Evolutionary conservation across 2,888 invertebrate species (phyloP), one percentile per base, ranked within the genome.

Genomic region (Acleris emargana): DNA sequence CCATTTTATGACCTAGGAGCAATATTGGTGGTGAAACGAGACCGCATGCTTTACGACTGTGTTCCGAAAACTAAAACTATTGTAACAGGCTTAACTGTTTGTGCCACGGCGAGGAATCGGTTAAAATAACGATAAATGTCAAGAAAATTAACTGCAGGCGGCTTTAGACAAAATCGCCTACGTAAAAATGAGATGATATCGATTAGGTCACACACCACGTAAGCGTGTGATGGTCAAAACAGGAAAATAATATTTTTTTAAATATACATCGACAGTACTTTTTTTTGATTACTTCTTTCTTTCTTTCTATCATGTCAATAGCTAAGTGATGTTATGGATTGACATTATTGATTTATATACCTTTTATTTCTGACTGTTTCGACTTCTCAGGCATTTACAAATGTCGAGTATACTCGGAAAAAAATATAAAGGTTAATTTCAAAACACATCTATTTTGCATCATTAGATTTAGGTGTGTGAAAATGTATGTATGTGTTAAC

Each of bases 71-170:
- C 55, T n/a, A 60, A 64, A 64, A 64, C 55, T n/a, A 66, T 60
- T 55, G 60, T 66, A 60, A 59, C 51, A 20, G 32, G 60, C 55
- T 55, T 60, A 66, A 55, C 55, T 51, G 59, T 64, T 51, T 52
- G 52, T n/a, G 54, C 45, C 22, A 20, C 16, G 32, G 51, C 25
- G 51, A 66, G 60, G 59, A 59, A 68, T 73, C 75, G 72, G 74
- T 76, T 76, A 73, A 68, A 71, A 72, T 72, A 74, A 70, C 71
- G 72, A 76, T 78, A 77, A 78, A 78, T 64, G 76, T 77, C 76
- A 72, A 70, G 69, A 71, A 72, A 73, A 75, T 76, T 71, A 74
- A 78, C 71, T 72, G 75, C 71, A 66, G 38, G 38, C 57, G 58
- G 60, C 67, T 60, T 58, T 64, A 63, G 54, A 51, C 32, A 52